Base-by-base conservation (phyloP, 2,888 invertebrate species). In the Celastrina argiolus region DNA sequence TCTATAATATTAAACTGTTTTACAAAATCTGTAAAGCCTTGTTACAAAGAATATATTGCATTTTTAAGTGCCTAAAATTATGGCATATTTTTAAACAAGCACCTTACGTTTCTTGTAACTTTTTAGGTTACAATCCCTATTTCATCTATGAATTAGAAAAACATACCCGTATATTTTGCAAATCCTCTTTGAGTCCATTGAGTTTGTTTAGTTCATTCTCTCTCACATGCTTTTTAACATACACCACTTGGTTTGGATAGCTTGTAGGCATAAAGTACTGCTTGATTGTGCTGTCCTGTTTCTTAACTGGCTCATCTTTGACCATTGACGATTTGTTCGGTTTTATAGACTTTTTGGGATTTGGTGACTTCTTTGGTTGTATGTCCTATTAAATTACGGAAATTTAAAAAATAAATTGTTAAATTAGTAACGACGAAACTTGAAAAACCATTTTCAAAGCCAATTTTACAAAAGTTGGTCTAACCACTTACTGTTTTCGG, bases 141-240 rank as follows among this genome's bases (percentile, higher is more conserved):
- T 41, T 39, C 34, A 16, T 26, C 4, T 45, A 39, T 7, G 7
- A 22, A 26, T 22, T 12, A n/a, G 41, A 64, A 18, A 65, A 31
- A 56, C 81, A 76, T 65, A 91, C 91, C 78, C 80, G 78, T 6
- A 89, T 76, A 71, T 83, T 92, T 3, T 78, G 78, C 1, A 92
- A 72, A 34, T 93, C 92, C 6, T 79, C 78, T 56, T 83, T 83
- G 66, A 93, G 72, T 0, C 87, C 82, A 2, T 83, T 77, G 0
- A 93, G 76, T 69, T 92, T 92, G 56, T 74, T 79, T 0, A 88
- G 71, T 74, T 93, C 93, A 3, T 89, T 88, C 18, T 92, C 85
- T 12, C 82, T 72, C 0, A 86, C 80, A n/a, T 85, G 80, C 66
- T 84, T 85, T 76, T 83, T 81, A 3, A 92, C 92, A 70, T 87